These are phyloP conservation scores for Ahaetulla prasina DNA, from an alignment of 2,113 vertebrate species.

Conservation along the genomic window DNA sequence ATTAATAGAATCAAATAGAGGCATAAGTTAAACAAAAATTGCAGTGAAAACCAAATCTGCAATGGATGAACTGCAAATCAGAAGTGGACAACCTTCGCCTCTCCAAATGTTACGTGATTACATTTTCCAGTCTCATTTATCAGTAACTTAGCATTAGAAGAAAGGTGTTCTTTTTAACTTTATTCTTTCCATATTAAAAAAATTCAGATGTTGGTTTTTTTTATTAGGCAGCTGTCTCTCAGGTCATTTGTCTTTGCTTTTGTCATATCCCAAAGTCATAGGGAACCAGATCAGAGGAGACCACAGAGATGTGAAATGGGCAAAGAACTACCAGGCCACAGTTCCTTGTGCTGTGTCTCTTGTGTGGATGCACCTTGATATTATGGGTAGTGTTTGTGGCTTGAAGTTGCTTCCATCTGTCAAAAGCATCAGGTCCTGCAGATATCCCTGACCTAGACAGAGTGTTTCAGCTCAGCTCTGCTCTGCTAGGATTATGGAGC, in stretches of 20 bases:
- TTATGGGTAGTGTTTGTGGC: not conserved
- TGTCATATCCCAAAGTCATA: not conserved
- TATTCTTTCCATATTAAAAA: not conserved
- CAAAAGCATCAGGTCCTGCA: not conserved
- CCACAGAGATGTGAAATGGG: not conserved
- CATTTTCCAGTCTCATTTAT: not conserved
- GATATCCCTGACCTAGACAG: not conserved
- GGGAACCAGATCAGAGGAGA: not conserved
- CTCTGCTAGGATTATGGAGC: not conserved
- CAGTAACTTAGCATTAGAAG: not conserved
- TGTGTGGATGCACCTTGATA: not conserved
- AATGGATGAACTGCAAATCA: not conserved
- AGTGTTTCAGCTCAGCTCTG: fast-evolving
- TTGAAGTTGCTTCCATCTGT: not conserved
- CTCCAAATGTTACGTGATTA: not conserved
- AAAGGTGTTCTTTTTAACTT: not conserved
- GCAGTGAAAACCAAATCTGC: not conserved
- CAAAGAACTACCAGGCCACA: not conserved
- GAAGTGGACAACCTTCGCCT: not conserved
- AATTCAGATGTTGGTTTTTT: not conserved
- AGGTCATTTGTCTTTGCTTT: not conserved
- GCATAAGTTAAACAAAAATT: not conserved
- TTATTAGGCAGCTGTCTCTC: not conserved
- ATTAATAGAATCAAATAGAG: not conserved
- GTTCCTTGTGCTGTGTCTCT: not conserved